Evolutionary conservation across 1,140 invertebrate genomes (phyloP).

Genomic region (Rhagoletis zephyria): DNA sequence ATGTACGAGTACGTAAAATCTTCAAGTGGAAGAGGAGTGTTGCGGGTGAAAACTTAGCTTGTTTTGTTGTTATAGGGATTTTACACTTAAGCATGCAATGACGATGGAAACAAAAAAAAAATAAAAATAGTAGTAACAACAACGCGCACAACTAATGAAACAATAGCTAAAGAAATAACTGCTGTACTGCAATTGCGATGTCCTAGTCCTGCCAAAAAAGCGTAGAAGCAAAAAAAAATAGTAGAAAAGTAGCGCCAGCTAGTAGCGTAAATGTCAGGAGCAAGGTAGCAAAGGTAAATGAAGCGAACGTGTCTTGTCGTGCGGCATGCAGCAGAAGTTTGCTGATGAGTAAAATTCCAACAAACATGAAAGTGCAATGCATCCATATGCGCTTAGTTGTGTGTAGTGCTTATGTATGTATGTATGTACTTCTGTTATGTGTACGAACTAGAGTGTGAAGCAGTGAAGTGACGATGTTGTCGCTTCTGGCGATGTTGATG

Average conservation of each 20-base stretch:
- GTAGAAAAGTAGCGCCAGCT: not conserved
- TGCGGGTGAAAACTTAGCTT: not conserved
- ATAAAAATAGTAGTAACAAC: not conserved
- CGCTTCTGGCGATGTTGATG: not conserved
- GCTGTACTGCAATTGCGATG: conserved; percentile 3
- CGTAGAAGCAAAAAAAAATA: not conserved
- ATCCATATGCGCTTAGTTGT: not conserved
- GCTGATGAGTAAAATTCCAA: conserved; percentile 37
- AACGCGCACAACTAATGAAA: conserved; percentile 15
- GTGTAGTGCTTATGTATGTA: not conserved
- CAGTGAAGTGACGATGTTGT: conserved; percentile 20
- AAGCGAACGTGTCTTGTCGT: conserved; percentile 16
- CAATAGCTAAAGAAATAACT: conserved; percentile 46
- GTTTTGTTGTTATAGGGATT: not conserved
- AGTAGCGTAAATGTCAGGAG: not conserved
- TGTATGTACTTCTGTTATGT: not conserved
- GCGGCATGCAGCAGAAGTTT: not conserved
- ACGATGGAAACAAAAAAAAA: not conserved
- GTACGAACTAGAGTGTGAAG: conserved; percentile 2
- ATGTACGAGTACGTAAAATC: not conserved
- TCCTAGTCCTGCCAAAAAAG: not conserved
- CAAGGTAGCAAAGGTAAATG: not conserved
- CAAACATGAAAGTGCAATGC: not conserved
- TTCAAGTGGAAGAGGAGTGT: not conserved
- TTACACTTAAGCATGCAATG: conserved; percentile 32